Percentiles rank a stretch among this genome's conserved stretches.
phyloP scores from a whole-genome alignment of 2,888 invertebrate species.

The Fragum whitleyi region DNA sequence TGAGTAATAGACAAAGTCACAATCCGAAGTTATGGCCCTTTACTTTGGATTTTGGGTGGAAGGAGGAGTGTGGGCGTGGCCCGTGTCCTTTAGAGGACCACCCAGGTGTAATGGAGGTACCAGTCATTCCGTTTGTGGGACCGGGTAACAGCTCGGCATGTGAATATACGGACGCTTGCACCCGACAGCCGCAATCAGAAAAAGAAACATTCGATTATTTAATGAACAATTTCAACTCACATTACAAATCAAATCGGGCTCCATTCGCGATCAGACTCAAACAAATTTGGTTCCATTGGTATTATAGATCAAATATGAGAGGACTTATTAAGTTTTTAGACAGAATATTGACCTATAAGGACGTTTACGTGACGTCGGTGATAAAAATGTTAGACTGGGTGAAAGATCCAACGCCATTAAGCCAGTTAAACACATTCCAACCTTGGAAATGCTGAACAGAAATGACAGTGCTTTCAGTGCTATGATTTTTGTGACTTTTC shows the following conservation, averaged over 20 bases:
- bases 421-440: constrained; percentile 67
- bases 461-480: too few relatives aligned
- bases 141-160: constrained; percentile 65
- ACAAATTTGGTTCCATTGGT: constrained; percentile 73
- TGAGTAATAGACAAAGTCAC: constrained; percentile 38
- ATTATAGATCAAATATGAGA: constrained; percentile 63
- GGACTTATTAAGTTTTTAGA: constrained; percentile 68
- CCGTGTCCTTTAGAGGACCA: constrained; percentile 59
- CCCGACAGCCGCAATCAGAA: constrained; percentile 57
- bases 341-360: constrained; percentile 67
- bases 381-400: constrained; percentile 78
- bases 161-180: constrained; percentile 74
- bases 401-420: constrained; percentile 70
- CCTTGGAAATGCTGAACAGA: constrained; percentile 74
- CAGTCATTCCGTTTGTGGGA: constrained; percentile 64
- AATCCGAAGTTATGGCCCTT: constrained; percentile 69
- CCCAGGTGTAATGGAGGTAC: constrained; percentile 73
- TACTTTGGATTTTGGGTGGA: constrained; percentile 70
- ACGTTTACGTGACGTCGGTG: constrained; percentile 78
- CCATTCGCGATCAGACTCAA: constrained; percentile 70
- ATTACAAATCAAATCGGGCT: constrained; percentile 66
- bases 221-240: constrained; percentile 89
- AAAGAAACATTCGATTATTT: constrained; percentile 86
- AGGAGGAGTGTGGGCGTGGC: constrained; percentile 56
- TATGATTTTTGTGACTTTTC: too few relatives aligned